A percentile compares a stretch with the other conserved stretches of the same genome.
These are phyloP conservation scores for Mustelus asterias DNA, from an alignment of 2,113 vertebrate species.

Conservation along the genomic window DNA sequence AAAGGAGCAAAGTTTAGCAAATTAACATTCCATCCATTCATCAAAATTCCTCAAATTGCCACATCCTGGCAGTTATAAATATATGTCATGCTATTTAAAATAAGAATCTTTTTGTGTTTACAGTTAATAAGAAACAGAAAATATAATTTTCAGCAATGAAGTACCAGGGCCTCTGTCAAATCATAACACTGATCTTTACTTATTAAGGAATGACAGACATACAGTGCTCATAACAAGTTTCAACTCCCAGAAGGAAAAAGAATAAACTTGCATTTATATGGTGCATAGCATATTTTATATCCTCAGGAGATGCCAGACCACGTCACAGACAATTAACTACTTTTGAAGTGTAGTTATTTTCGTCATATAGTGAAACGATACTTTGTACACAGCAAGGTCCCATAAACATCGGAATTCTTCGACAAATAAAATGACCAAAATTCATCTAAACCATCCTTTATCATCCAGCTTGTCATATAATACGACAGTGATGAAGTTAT, in stretches of 20 bases:
- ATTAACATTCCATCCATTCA: conserved; percentile 13
- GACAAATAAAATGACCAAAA: not conserved
- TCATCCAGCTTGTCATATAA: not conserved
- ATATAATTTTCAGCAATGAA: not conserved
- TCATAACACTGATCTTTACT: not conserved
- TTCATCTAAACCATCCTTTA: not conserved
- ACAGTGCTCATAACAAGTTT: not conserved
- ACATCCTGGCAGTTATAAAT: not conserved
- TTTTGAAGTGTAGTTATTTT: not conserved
- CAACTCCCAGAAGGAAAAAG: not conserved
- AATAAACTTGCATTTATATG: not conserved
- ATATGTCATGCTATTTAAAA: not conserved
- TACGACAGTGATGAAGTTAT: not conserved
- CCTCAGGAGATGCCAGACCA: not conserved
- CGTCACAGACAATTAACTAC: not conserved
- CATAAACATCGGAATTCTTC: not conserved
- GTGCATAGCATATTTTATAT: not conserved
- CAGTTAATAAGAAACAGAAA: conserved; percentile 26
- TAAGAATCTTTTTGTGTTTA: not conserved
- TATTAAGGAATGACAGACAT: not conserved
- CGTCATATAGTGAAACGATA: not conserved
- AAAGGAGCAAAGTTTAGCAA: not conserved
- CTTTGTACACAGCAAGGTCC: not conserved
- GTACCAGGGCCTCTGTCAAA: not conserved
- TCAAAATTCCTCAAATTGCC: conserved; percentile 8